phyloP scores from a whole-genome alignment of 2,888 invertebrate genomes.

The Noctua janthina region DNA sequence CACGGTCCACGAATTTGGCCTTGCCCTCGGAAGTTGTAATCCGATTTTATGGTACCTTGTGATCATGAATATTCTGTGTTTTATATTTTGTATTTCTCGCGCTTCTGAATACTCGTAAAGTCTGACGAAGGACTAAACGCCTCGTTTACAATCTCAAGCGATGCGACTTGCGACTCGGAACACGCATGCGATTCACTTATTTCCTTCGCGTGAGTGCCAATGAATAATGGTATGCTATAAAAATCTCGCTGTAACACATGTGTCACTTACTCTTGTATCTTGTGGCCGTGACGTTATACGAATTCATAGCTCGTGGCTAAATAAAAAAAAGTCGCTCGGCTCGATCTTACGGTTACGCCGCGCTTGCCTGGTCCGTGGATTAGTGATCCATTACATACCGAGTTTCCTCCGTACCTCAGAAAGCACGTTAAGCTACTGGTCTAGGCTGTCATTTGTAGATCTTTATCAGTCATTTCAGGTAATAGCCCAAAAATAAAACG shows the following conservation, averaged over 20 bases:
- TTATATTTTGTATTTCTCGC: background rate
- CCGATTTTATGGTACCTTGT: constrained; percentile 31
- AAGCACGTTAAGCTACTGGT: too few relatives aligned
- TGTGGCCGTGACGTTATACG: background rate
- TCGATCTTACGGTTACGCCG: too few relatives aligned
- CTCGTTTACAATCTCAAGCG: background rate
- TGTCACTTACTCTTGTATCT: background rate
- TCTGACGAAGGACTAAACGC: background rate
- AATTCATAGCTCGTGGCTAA: background rate
- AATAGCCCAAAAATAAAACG: too few relatives aligned
- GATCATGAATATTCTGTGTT: constrained; percentile 36
- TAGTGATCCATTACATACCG: too few relatives aligned
- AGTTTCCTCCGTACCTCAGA: too few relatives aligned
- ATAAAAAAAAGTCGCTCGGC: too few relatives aligned
- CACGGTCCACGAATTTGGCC: constrained; percentile 11
- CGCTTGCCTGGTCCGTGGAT: too few relatives aligned
- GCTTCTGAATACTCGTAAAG: background rate
- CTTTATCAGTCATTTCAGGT: too few relatives aligned
- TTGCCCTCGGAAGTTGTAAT: constrained; percentile 35
- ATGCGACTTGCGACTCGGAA: background rate
- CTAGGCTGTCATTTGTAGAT: too few relatives aligned
- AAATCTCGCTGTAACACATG: background rate
- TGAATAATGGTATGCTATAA: too few relatives aligned
- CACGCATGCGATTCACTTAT: too few relatives aligned
- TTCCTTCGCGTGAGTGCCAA: too few relatives aligned